These are phyloP conservation scores for Dysmachus trigonus DNA, from an alignment of 2,888 invertebrate genomes.

Conservation along the genomic window DNA sequence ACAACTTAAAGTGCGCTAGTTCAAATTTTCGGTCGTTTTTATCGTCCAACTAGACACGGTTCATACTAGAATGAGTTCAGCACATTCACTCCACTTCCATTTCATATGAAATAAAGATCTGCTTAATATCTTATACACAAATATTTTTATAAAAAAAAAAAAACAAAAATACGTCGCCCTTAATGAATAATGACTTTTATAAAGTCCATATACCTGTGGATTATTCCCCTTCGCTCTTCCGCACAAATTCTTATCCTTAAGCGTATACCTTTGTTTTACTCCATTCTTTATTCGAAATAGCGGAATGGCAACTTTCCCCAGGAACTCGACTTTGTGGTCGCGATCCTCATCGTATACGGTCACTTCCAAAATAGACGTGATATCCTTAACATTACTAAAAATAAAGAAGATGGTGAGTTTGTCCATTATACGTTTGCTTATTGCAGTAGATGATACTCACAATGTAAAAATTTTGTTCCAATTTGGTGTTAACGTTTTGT, in stretches of 20 bases:
- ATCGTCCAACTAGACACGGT: too few species aligned
- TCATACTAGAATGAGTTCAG: too few species aligned
- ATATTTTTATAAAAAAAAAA: too few species aligned
- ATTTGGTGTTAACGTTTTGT: conserved; percentile 93
- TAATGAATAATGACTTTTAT: too few species aligned
- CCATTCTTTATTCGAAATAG: conserved; percentile 86
- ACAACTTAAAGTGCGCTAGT: too few species aligned
- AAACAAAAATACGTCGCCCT: too few species aligned
- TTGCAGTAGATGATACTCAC: conserved; percentile 71
- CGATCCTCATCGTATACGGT: conserved; percentile 98
- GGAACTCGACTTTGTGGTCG: conserved; percentile 96
- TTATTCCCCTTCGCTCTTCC: conserved; percentile 90
- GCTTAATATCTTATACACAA: too few species aligned
- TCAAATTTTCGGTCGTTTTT: too few species aligned
- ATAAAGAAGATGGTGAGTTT: neutral
- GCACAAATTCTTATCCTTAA: conserved; percentile 94
- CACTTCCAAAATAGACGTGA: conserved; percentile 91
- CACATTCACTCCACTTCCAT: too few species aligned
- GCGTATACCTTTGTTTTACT: conserved; percentile 93
- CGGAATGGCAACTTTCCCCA: conserved; percentile 92
- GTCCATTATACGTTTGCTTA: neutral
- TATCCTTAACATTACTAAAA: conserved; percentile 88
- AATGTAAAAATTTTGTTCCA: conserved; percentile 99
- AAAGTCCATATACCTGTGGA: conserved; percentile 69
- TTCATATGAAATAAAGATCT: too few species aligned